Evolutionary conservation across 2,888 invertebrate genomes (phyloP), one percentile per base, ranked within the genome.

Genomic region (Oeneis ivallda): DNA sequence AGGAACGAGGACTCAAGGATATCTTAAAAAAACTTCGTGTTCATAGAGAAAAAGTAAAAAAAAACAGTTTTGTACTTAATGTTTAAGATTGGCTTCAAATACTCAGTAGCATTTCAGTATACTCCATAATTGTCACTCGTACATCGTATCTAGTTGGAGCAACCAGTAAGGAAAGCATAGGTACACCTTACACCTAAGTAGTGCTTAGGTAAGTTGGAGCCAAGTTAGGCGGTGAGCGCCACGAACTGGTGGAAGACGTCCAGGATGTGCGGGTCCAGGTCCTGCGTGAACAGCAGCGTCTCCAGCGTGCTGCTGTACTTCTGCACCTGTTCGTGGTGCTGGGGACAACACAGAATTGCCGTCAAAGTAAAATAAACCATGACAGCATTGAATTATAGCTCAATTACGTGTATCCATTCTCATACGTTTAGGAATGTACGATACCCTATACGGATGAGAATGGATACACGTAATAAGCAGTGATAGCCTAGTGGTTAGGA

Each of bases 231-330:
- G 61, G 96, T 93, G 41, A 99, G 93, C 57, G 98, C 98, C 71
- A 98, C 95, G 88, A 99, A 99, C 88, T 99, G 99, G 81, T 98
- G 98, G 93, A 99, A 99, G 66, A 99, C 96, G 85, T 98, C 98
- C 70, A 98, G 90, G 80, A 99, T 98, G 85, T 98, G 98, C 3
- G 97, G 95, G 83, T 99, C 99, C 82, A 99, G 93, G 86, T 99
- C 98, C 76, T 97, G 97, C 0, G 99, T 98, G 89, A 99, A 99
- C 52, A 99, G 94, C 54, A 99, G 93, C 0, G 97, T 98, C 85
- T 99, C 98, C 85, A 99, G 87, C 0, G 98, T 98, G 73, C 96
- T 96, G 86, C 98, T 97, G 93, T 98, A 99, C 82, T 98, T 97
- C 91, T 98, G 98, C 26, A 99, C 98, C 93, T 99, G 98, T 81